Conservation (phyloP, 2,888 invertebrate species). For the Arge pagana region DNA sequence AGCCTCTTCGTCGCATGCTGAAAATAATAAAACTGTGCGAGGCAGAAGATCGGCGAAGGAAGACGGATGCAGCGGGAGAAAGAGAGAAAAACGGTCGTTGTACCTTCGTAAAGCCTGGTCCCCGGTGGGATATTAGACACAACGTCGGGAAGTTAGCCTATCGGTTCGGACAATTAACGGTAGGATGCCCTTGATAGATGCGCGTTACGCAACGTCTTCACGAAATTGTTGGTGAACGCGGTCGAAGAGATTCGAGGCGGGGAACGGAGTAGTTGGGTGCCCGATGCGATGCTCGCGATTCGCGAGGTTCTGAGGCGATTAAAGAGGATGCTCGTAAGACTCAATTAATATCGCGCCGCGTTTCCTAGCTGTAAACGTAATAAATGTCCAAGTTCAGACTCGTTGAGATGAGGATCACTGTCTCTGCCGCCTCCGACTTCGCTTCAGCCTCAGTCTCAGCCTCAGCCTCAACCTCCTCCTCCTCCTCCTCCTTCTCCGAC, state of each 20-base stretch:
- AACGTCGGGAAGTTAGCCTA: slow-evolving; percentile 3
- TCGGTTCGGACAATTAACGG: slow-evolving; percentile 13
- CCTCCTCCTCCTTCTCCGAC: too few species aligned
- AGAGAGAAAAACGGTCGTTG: background rate
- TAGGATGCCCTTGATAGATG: slow-evolving; percentile 2
- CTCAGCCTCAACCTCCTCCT: too few species aligned
- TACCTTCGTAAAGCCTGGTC: slow-evolving; percentile 8
- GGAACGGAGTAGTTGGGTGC: background rate
- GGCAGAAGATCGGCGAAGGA: background rate
- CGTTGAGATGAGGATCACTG: slow-evolving; percentile 22
- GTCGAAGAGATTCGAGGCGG: background rate
- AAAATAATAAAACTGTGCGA: background rate
- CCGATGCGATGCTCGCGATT: background rate
- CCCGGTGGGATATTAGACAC: slow-evolving; percentile 2
- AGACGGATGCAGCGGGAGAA: background rate
- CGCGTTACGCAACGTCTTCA: background rate
- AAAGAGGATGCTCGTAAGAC: background rate
- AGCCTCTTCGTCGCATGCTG: slow-evolving; percentile 6
- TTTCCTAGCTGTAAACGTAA: background rate
- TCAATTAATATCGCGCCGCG: background rate
- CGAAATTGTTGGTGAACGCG: background rate
- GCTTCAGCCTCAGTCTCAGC: too few species aligned
- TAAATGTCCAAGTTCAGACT: slow-evolving; percentile 2
- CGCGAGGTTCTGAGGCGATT: background rate
- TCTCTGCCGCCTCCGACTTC: too few species aligned